Conservation (phyloP, 2,797 vertebrate species). For the Momotus momota region DNA sequence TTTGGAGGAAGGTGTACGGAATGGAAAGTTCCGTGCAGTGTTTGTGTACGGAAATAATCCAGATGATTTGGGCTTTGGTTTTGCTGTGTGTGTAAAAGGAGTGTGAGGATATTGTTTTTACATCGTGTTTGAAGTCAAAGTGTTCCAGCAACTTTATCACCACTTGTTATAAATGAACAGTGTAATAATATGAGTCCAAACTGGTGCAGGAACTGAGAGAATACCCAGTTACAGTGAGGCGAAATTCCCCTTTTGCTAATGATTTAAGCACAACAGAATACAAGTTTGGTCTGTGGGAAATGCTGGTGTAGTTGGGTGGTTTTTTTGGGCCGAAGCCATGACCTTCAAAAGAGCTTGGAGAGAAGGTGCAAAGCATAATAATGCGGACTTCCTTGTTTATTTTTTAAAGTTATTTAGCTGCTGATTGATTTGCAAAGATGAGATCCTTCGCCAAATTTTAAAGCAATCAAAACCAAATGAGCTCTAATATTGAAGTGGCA, state of each 20-base stretch:
- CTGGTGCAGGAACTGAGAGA: background rate
- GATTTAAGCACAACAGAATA: background rate
- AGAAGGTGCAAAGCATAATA: conserved; percentile 5
- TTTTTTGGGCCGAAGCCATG: conserved; percentile 8
- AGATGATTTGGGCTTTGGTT: background rate
- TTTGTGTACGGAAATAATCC: background rate
- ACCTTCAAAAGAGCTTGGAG: conserved; percentile 33
- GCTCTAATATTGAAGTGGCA: background rate
- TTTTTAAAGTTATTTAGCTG: background rate
- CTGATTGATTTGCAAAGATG: background rate
- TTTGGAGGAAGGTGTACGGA: background rate
- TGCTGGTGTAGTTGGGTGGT: background rate
- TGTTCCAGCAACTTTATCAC: background rate
- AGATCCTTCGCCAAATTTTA: background rate
- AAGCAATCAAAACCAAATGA: background rate
- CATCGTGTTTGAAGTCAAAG: background rate
- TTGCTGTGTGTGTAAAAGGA: background rate
- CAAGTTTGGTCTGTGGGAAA: background rate
- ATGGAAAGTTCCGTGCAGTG: background rate
- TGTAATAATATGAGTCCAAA: background rate
- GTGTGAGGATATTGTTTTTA: background rate
- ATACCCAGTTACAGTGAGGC: fast-evolving
- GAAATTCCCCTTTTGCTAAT: background rate
- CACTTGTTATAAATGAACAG: background rate
- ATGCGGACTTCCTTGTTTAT: background rate